Conservation (phyloP, 2,113 vertebrate species). For the Urocitellus parryii region DNA sequence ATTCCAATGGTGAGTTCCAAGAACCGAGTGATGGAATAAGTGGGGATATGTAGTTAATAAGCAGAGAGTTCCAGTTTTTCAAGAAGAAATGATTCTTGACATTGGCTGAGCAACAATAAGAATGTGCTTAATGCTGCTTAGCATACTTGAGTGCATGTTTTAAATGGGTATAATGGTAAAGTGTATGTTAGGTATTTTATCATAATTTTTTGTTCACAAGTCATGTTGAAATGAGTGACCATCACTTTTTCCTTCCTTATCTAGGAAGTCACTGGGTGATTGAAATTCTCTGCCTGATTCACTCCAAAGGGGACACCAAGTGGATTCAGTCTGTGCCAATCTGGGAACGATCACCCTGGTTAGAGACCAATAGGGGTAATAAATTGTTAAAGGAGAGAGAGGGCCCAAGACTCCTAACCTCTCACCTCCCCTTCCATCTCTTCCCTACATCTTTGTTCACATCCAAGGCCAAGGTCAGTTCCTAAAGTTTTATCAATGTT, state of each 20-base stretch:
- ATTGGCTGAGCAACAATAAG: neutral
- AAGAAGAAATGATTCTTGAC: neutral
- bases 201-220: neutral
- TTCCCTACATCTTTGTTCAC: constrained; percentile 85
- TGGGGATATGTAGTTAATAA: neutral
- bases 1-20: neutral
- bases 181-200: neutral
- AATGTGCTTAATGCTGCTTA: neutral
- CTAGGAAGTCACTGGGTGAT: constrained; percentile 88
- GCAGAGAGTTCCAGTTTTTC: neutral
- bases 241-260: neutral
- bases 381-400: rapidly evolving
- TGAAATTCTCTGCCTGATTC: constrained; percentile 88
- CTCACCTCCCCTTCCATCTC: constrained; percentile 85
- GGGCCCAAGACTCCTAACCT: constrained; percentile 78
- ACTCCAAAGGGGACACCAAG: constrained; percentile 86
- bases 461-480: constrained; percentile 86
- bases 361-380: rapidly evolving
- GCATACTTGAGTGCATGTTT: neutral
- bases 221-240: neutral
- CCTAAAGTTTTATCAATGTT: neutral
- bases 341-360: constrained; percentile 89
- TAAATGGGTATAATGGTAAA: neutral
- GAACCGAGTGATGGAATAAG: rapidly evolving
- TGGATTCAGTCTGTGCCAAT: constrained; percentile 85